These are phyloP conservation scores for Callionymus lyra DNA, from an alignment of 2,113 vertebrate species.

Conservation along the genomic window DNA sequence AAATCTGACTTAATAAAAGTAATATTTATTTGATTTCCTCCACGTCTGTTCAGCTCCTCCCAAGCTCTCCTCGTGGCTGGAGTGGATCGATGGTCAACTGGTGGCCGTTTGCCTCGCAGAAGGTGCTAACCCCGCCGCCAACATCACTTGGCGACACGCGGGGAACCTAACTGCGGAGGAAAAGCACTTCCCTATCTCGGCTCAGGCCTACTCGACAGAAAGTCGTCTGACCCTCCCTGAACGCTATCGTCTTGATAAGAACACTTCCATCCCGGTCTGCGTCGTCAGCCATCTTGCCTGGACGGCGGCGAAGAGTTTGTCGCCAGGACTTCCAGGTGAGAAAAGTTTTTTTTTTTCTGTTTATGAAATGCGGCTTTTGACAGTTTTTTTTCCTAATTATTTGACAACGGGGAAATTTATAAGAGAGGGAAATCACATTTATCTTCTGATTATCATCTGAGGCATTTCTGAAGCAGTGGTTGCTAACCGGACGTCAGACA, in stretches of 20 bases:
- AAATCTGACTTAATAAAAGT: no score
- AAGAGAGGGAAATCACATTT: no score
- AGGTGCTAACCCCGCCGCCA: slow-evolving; percentile 44
- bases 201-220: slow-evolving; percentile 22
- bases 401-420: no score
- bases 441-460: no score
- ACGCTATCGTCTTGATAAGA: background rate
- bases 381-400: background rate
- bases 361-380: no score
- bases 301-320: background rate
- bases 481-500: no score
- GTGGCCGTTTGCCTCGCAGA: slow-evolving; percentile 53
- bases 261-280: slow-evolving; percentile 36
- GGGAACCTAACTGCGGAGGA: background rate
- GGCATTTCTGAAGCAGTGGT: no score
- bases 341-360: background rate
- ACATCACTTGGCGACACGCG: slow-evolving; percentile 41
- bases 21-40: no score
- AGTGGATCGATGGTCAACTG: background rate
- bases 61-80: slow-evolving; percentile 9
- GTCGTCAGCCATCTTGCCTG: slow-evolving; percentile 19
- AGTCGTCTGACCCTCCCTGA: slow-evolving; percentile 33
- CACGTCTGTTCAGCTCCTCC: slow-evolving; percentile 32
- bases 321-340: background rate
- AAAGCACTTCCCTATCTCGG: fast-evolving